These are phyloP conservation scores for Catostylus mosaicus DNA, from an alignment of 30 jellyfish, hydroid and myxozoan genomes.

Conservation along the genomic window DNA sequence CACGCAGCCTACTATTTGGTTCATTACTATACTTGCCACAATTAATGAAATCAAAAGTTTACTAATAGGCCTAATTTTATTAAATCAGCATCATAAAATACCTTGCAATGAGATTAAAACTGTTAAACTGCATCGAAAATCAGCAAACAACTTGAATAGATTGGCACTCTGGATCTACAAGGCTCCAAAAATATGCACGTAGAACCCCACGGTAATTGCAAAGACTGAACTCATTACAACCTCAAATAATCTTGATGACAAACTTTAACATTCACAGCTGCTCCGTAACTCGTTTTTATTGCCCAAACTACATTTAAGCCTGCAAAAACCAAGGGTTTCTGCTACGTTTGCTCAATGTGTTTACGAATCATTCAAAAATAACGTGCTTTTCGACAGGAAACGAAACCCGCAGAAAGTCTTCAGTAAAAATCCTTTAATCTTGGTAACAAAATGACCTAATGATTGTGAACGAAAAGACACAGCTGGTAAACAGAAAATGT, in stretches of 20 bases:
- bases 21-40: too few species aligned
- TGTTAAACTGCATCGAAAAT: too few species aligned
- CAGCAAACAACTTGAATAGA: background rate
- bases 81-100: too few species aligned
- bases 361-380: background rate
- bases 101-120: too few species aligned
- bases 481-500: constrained; percentile 8
- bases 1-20: too few species aligned
- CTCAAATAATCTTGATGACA: background rate
- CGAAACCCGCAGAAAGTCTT: background rate
- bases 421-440: background rate
- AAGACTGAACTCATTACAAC: background rate
- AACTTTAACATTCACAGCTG: background rate
- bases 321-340: too few species aligned
- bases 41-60: too few species aligned
- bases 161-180: background rate
- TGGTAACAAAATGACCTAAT: background rate
- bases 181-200: background rate
- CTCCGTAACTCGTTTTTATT: background rate
- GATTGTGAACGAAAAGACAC: background rate
- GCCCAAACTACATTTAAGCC: too few species aligned
- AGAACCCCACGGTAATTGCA: too few species aligned
- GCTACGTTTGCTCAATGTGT: too few species aligned
- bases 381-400: constrained; percentile 4
- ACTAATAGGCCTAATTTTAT: too few species aligned